Evolutionary conservation across 2,888 invertebrate species (phyloP).

Genomic region (Acanthopleura granulata): DNA sequence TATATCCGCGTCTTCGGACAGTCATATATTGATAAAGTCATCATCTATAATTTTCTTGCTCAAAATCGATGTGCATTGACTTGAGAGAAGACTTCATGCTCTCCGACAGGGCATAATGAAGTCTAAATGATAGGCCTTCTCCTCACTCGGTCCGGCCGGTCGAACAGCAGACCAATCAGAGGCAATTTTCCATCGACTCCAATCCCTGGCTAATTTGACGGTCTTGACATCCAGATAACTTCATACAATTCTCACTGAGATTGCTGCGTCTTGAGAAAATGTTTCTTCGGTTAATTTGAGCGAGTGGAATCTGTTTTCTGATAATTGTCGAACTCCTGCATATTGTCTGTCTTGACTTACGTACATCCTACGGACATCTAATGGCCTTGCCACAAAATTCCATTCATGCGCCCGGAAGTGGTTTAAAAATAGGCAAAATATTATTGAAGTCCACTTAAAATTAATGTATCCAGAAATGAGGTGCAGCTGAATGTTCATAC

Average conservation of each 20-base stretch:
- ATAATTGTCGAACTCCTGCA: no score
- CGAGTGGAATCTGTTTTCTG: no score
- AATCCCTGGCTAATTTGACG: not conserved
- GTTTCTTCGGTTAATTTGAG: not conserved
- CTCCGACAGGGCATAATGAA: not conserved
- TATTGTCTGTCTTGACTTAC: no score
- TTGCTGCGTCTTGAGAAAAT: not conserved
- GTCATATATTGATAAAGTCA: not conserved
- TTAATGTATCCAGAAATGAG: no score
- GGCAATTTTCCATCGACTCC: not conserved
- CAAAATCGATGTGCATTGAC: slow-evolving; percentile 1
- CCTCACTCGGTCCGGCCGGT: not conserved
- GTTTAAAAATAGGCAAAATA: no score
- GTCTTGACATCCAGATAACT: slow-evolving; percentile 5
- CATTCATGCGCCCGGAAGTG: no score
- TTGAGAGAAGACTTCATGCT: not conserved
- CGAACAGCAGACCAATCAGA: not conserved
- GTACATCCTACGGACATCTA: no score
- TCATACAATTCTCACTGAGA: not conserved
- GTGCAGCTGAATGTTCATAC: no score
- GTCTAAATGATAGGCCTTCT: slow-evolving; percentile 10
- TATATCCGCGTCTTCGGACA: not conserved
- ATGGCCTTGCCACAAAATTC: no score
- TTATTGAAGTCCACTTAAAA: no score
- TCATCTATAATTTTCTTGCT: not conserved